Percentiles rank a stretch among this genome's conserved stretches.
Conservation (phyloP, 2,113 vertebrate species). For the Struthidea cinerea region DNA sequence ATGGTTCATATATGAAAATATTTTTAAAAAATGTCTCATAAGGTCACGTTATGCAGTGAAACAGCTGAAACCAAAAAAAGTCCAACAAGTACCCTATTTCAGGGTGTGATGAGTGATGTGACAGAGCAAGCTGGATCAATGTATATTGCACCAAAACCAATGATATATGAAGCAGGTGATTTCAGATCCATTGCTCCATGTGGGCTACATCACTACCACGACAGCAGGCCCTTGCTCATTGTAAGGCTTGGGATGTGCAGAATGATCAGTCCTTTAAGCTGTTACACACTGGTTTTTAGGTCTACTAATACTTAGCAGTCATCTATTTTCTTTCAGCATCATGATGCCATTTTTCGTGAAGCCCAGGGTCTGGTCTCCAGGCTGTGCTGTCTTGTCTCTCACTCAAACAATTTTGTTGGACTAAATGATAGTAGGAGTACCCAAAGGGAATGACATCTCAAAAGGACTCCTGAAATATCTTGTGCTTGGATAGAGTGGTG, state of each 20-base stretch:
- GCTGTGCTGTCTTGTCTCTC: background rate
- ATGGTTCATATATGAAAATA: slow-evolving; percentile 14
- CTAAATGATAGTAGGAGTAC: background rate
- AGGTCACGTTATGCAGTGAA: slow-evolving; percentile 43
- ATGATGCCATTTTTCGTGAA: background rate
- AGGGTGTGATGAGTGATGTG: slow-evolving; percentile 45
- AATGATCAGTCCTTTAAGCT: background rate
- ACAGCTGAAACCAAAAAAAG: slow-evolving; percentile 28
- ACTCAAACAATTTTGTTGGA: background rate
- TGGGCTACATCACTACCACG: background rate
- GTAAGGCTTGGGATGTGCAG: background rate
- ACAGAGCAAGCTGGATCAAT: slow-evolving; percentile 12
- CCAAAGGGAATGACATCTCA: background rate
- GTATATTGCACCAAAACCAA: slow-evolving; percentile 5
- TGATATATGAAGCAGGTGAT: slow-evolving; percentile 42
- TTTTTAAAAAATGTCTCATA: slow-evolving; percentile 35
- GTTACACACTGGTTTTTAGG: background rate
- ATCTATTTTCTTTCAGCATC: background rate
- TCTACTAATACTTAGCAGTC: background rate
- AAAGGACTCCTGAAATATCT: background rate
- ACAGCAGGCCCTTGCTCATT: background rate
- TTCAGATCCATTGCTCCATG: slow-evolving; percentile 27
- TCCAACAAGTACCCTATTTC: slow-evolving; percentile 43
- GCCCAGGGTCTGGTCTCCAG: background rate
- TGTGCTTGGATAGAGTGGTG: background rate